A percentile compares a stretch with the other conserved stretches of the same genome.
Conservation (phyloP, 2,113 vertebrate species). For the Thunnus thynnus region DNA sequence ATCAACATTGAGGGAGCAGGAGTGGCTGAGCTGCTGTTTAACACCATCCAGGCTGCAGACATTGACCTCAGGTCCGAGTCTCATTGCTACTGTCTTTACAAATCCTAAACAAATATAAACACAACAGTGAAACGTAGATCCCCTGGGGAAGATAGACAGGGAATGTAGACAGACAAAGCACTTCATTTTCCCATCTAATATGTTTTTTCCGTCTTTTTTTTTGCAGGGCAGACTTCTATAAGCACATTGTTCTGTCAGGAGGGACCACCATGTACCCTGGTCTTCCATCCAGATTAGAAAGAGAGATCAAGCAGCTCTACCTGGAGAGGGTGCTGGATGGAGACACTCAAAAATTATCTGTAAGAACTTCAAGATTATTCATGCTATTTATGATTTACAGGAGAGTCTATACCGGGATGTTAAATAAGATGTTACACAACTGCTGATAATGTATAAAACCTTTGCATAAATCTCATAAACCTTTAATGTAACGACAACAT, state of each 20-base stretch:
- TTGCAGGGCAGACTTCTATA: conserved; percentile 95
- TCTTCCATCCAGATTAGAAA: conserved; percentile 94
- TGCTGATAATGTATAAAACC: neutral
- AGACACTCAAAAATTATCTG: conserved; percentile 95
- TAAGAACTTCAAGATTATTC: conserved; percentile 79
- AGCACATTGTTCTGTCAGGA: conserved; percentile 98
- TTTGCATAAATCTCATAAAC: neutral
- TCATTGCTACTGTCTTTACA: neutral
- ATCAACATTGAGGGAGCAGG: conserved; percentile 98
- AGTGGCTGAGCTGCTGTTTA: conserved; percentile 97
- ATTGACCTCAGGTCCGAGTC: conserved; percentile 93
- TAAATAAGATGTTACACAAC: no score
- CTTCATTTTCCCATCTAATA: neutral
- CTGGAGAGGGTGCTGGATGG: conserved; percentile 96
- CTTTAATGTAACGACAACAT: neutral
- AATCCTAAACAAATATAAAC: neutral
- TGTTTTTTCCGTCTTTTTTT: neutral
- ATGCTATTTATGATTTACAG: neutral
- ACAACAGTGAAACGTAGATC: no score
- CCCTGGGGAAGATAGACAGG: no score
- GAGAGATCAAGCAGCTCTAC: conserved; percentile 98
- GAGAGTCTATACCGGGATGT: no score
- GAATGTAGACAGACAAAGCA: neutral
- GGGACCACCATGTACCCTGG: conserved; percentile 99
- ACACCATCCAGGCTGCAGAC: conserved; percentile 98